These are phyloP conservation scores for Steatornis caripensis DNA, from an alignment of 2,113 vertebrate genomes.

Conservation along the genomic window DNA sequence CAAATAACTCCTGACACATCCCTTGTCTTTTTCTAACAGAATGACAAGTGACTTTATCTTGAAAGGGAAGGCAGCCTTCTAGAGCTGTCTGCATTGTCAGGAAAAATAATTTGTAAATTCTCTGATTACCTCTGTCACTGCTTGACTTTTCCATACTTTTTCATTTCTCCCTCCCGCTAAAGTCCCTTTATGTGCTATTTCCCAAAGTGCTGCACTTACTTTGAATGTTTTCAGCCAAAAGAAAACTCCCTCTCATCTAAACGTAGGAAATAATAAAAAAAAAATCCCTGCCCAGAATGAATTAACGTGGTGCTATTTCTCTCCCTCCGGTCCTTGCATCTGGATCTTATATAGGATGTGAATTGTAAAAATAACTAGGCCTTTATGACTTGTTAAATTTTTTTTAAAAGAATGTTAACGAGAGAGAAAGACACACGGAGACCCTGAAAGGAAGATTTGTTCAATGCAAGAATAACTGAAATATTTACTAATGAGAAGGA, in stretches of 20 bases:
- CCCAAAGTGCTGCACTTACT: slow-evolving; percentile 11
- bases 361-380: background rate
- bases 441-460: slow-evolving; percentile 15
- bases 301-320: background rate
- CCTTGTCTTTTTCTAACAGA: slow-evolving; percentile 29
- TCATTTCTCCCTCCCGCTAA: background rate
- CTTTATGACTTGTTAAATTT: slow-evolving; percentile 27
- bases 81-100: slow-evolving; percentile 42
- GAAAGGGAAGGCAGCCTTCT: slow-evolving; percentile 45
- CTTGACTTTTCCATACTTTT: slow-evolving; percentile 26
- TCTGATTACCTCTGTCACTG: slow-evolving; percentile 53
- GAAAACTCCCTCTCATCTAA: slow-evolving; percentile 17
- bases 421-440: slow-evolving; percentile 17
- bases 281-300: background rate
- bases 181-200: slow-evolving; percentile 42
- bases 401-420: slow-evolving; percentile 38
- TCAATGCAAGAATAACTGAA: slow-evolving; percentile 32
- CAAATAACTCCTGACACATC: slow-evolving; percentile 55
- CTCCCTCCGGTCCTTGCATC: background rate
- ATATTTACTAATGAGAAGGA: slow-evolving; percentile 70
- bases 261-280: background rate
- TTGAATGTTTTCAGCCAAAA: slow-evolving; percentile 30
- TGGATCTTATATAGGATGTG: background rate
- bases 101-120: slow-evolving; percentile 63
- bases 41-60: slow-evolving; percentile 58